A percentile compares a stretch with the other conserved stretches of the same genome.
phyloP scores from a whole-genome alignment of 2,797 vertebrate species.

The Tapera naevia region DNA sequence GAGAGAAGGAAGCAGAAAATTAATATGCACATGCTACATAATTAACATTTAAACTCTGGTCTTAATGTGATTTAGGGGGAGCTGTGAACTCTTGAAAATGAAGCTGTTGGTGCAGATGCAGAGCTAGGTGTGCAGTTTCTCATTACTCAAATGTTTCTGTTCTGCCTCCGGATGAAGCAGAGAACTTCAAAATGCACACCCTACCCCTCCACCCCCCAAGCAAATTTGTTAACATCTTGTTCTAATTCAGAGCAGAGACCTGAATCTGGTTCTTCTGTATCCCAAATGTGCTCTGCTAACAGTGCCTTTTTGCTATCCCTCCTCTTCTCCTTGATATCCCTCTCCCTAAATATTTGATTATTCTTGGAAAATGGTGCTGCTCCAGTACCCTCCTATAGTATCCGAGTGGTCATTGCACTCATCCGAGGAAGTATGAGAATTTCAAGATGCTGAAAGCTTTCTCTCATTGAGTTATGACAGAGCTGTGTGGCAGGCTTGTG shows the following conservation, averaged over 20 bases:
- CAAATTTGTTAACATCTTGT: conserved; percentile 53
- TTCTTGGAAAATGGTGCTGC: not conserved
- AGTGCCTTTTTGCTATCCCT: not conserved
- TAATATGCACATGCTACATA: conserved; percentile 40
- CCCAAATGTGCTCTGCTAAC: not conserved
- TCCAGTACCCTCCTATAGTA: not conserved
- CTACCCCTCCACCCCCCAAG: not conserved
- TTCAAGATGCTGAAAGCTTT: not conserved
- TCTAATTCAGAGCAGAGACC: conserved; percentile 31
- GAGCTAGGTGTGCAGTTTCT: conserved; percentile 47
- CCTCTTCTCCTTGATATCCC: not conserved
- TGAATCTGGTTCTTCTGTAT: not conserved
- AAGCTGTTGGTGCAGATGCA: conserved; percentile 47
- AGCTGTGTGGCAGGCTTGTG: rapidly evolving
- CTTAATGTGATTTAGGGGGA: conserved; percentile 31
- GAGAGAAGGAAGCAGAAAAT: conserved; percentile 46
- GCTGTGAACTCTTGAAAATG: conserved; percentile 34
- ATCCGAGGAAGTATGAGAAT: not conserved
- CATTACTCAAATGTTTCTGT: conserved; percentile 29
- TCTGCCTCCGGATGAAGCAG: not conserved
- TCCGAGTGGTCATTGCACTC: rapidly evolving
- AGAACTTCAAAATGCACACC: not conserved
- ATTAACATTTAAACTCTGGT: conserved; percentile 43
- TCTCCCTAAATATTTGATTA: not conserved
- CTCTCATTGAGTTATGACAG: not conserved